Evolutionary conservation across 2,797 vertebrate genomes (phyloP), one percentile per base, ranked within the genome.

Genomic region (Lerista edwardsae): DNA sequence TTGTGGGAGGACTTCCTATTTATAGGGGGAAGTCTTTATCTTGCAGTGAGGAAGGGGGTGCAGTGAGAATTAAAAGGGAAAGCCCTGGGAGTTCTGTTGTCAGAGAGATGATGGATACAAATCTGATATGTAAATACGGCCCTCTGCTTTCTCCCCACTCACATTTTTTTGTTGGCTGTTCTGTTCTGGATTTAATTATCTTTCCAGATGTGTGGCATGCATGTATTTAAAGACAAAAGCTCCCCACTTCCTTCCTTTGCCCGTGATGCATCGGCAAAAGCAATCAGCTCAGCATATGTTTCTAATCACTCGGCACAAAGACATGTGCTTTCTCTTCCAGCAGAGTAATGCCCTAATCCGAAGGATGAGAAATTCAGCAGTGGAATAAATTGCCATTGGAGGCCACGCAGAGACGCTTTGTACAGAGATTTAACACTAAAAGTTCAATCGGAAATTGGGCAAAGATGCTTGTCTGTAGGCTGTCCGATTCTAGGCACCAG

Each of bases 141-240:
- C 76, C 82, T 86, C 1, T 78, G 69, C 64, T 90, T 85, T 86
- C 90, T 75, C 73, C n/a, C 19, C 61, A 67, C 87, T 75, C 89
- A 86, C 80, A 75, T 64, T 4, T 64, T 4, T 61, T 76, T 74
- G 51, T 44, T 82, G 62, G 79, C 86, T n/a, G 2, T 75, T 84
- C 64, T 55, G 41, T 74, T 67, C 73, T 91, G 86, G 80, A 80
- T 85, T 75, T 78, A 64, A 1, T 6, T 84, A 69, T 89, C 77
- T 88, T 91, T 87, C 67, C 86, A 75, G 87, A 84, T 91, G 85
- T 83, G 90, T 11, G 0, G 31, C 71, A 81, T 85, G 83, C 88
- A 85, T 77, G 25, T 19, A 0, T n/a, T 0, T 85, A 67, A 88
- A 87, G 68, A 41, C 79, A 81, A 71, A 76, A 81, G 67, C 27